Conservation (phyloP, 2,797 vertebrate species). For the Emydoidea blandingii region DNA sequence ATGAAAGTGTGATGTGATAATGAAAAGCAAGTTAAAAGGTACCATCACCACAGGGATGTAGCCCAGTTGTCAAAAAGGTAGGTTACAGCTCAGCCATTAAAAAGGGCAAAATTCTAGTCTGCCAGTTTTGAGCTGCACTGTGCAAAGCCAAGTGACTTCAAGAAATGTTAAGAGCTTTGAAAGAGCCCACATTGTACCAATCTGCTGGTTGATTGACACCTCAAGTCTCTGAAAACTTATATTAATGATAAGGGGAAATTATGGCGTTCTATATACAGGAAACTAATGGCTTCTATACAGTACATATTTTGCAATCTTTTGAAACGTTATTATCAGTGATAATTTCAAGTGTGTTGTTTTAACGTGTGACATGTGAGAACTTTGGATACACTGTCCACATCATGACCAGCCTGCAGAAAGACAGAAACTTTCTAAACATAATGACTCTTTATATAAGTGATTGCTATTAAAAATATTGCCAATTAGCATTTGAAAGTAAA, state of each 20-base stretch:
- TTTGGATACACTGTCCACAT: neutral
- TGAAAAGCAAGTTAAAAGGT: neutral
- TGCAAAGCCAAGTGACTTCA: conserved; percentile 3
- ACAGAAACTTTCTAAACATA: neutral
- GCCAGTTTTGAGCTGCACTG: neutral
- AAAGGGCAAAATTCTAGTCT: conserved; percentile 8
- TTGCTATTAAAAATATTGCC: neutral
- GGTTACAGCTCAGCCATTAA: neutral
- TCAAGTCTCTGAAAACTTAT: accelerated
- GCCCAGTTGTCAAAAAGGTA: neutral
- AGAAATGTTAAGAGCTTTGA: neutral
- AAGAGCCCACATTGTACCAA: neutral
- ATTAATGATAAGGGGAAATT: neutral
- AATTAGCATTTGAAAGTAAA: neutral
- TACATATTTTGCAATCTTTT: neutral
- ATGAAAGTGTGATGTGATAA: neutral
- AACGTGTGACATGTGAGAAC: neutral
- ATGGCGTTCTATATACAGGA: neutral
- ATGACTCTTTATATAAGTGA: neutral
- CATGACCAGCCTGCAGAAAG: neutral
- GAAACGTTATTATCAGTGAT: neutral
- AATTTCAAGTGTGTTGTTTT: neutral
- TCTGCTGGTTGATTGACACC: neutral
- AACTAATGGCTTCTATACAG: neutral
- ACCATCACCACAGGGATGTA: neutral